A percentile compares a stretch with the other conserved stretches of the same genome.
Evolutionary conservation across 2,797 vertebrate genomes (phyloP).

Genomic region (Huso huso): DNA sequence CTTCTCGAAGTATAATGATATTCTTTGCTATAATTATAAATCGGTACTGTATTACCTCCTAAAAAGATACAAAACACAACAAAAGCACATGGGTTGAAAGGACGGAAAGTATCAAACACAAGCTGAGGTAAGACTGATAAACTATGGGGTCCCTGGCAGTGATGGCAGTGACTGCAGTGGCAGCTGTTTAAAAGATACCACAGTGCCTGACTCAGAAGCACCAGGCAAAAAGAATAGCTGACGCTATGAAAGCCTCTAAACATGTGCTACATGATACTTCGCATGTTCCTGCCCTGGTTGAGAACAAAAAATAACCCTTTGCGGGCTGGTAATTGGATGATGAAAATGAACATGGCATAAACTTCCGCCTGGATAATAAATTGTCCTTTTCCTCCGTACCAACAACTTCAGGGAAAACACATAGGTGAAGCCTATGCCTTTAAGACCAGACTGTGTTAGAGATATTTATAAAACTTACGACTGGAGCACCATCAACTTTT

Average conservation of each 20-base stretch:
- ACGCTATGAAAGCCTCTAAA: background rate
- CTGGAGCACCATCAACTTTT: slow-evolving; percentile 14
- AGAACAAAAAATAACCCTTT: too few relatives aligned
- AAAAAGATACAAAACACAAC: too few relatives aligned
- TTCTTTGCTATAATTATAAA: too few relatives aligned
- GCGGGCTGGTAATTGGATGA: too few relatives aligned
- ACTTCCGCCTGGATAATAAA: background rate
- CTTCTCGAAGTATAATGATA: too few relatives aligned
- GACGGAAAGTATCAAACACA: too few relatives aligned
- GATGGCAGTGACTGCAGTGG: background rate
- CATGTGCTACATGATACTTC: background rate
- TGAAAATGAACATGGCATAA: background rate
- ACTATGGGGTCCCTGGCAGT: background rate
- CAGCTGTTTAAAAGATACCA: slow-evolving; percentile 2
- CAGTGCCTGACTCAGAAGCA: slow-evolving; percentile 1
- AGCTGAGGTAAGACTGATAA: too few relatives aligned
- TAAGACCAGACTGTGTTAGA: background rate
- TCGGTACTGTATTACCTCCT: too few relatives aligned
- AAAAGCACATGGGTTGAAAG: too few relatives aligned
- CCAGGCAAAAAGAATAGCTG: background rate
- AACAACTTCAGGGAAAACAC: too few relatives aligned
- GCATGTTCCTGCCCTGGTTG: background rate
- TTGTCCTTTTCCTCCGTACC: background rate
- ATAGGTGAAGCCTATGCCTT: background rate
- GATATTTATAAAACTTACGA: slow-evolving; percentile 18